Evolutionary conservation across 2,797 vertebrate species (phyloP).

Genomic region (Lepilemur septentrionalis): DNA sequence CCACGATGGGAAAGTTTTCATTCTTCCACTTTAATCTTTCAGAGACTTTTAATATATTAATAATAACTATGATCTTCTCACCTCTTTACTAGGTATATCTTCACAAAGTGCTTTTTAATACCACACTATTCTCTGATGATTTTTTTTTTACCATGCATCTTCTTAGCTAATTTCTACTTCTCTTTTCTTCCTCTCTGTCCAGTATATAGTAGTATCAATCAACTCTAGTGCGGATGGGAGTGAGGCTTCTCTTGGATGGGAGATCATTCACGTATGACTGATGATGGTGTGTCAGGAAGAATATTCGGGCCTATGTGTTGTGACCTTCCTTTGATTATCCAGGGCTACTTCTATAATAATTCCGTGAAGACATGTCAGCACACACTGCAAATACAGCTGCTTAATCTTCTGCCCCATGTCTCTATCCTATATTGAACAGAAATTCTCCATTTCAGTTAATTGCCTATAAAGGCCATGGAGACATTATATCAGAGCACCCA

Average conservation of each 20-base stretch:
- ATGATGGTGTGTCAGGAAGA: conserved; percentile 38
- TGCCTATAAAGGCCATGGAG: neutral
- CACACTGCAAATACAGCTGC: neutral
- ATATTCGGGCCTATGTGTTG: conserved; percentile 17
- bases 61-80: neutral
- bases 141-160: neutral
- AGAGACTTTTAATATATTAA: neutral
- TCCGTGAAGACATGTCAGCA: conserved; percentile 42
- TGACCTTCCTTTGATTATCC: conserved; percentile 64
- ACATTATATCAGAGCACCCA: conserved; percentile 14
- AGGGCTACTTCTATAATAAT: conserved; percentile 37
- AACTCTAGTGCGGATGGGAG: neutral
- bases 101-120: neutral
- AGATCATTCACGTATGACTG: conserved; percentile 46
- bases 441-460: conserved; percentile 42
- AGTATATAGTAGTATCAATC: neutral
- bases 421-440: neutral
- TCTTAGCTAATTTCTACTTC: neutral
- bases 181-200: neutral
- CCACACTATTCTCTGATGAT: neutral
- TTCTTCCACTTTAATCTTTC: neutral
- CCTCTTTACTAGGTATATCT: neutral
- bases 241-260: neutral
- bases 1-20: neutral
- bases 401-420: neutral